phyloP scores from a whole-genome alignment of 1,140 invertebrate genomes.

The Cardiocondyla obscurior region DNA sequence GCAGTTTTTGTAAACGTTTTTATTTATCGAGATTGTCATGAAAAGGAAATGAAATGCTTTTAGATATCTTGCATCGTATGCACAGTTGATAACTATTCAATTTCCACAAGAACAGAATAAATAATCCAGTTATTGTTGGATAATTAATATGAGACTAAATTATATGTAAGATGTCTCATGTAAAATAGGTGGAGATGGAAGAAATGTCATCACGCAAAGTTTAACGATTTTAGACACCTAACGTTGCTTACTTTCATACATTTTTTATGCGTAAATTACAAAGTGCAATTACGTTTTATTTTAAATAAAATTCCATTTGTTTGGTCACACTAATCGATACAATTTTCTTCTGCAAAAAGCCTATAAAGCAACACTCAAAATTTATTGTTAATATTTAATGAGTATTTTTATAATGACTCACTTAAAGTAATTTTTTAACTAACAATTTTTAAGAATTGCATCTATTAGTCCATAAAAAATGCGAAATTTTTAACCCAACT shows the following conservation, averaged over 20 bases:
- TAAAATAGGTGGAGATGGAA: neutral
- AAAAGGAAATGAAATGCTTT: conserved; percentile 26
- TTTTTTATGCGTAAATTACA: neutral
- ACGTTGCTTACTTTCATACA: neutral
- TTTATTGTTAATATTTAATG: neutral
- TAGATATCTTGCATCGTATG: conserved; percentile 31
- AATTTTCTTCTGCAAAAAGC: neutral
- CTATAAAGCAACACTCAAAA: neutral
- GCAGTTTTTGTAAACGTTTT: neutral
- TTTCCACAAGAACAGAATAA: conserved; percentile 26
- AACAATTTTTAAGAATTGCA: neutral
- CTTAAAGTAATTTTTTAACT: neutral
- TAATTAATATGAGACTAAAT: neutral
- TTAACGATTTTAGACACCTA: neutral
- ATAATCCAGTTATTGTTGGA: conserved; percentile 1
- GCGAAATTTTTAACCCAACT: neutral
- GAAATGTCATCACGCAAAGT: neutral
- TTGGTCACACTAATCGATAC: neutral
- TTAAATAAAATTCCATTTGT: neutral
- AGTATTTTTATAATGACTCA: neutral
- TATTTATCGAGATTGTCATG: conserved; percentile 4
- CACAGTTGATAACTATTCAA: conserved; percentile 25
- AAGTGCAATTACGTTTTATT: neutral
- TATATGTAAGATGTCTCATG: neutral
- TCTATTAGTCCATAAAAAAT: neutral